Evolutionary conservation across 2,888 invertebrate genomes (phyloP), one percentile per base, ranked within the genome.

Genomic region (Macaria notata): DNA sequence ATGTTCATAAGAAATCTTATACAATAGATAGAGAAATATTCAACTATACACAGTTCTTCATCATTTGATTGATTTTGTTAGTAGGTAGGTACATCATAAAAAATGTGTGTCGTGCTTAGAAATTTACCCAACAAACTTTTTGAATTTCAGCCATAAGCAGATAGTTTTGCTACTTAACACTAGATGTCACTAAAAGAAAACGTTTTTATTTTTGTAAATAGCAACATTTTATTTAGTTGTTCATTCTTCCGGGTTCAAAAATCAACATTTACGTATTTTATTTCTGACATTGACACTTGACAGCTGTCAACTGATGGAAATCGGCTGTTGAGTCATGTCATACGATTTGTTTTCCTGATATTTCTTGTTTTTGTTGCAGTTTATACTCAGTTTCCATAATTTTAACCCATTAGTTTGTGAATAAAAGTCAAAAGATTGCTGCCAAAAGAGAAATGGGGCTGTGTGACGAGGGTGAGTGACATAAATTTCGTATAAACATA

Each of bases 401-500:
- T 31, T 38, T 44, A 41, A 4, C 19, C 6, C 30, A 33, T 38
- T 49, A 8, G n/a, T 6, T 31, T 31, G 7, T 31, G 41, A 7
- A 29, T 31, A 45, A 48, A 29, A 36, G 47, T 65, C 59, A 45
- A 52, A 57, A 52, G 1, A 61, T 59, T 56, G 44, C 43, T 59
- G 45, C 50, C 31, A 39, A 47, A 49, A 53, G 36, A 43, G 63
- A 50, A 46, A 90, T 90, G 89, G 89, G 90, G 62, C 83, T 89
- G 62, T 88, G 90, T 63, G 87, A 90, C 64, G 89, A 89, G 76
- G 90, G 89, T 90, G 79, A 73, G 84, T 59, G 61, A 57, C 52
- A 54, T 61, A 62, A 65, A 53, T 69, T 71, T 60, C 54, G 42
- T 39, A 47, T 59, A 56, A 61, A 64, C 62, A 56, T 70, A 60